Conservation (phyloP, 2,888 invertebrate species). For the Stenoptilia bipunctidactyla region DNA sequence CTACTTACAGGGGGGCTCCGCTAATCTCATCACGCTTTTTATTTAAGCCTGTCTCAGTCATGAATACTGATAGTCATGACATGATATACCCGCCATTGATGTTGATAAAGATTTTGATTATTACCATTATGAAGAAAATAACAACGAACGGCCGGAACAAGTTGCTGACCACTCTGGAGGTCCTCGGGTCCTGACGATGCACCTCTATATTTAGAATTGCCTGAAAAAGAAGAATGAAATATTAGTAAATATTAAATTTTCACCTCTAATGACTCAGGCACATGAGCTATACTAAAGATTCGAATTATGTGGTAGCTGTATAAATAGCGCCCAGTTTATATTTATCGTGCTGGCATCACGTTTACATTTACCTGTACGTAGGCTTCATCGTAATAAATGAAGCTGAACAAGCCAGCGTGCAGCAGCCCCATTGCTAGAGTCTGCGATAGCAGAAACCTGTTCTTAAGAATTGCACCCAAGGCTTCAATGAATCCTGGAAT, state of each 20-base stretch:
- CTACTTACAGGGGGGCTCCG: no score
- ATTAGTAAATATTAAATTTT: conserved; percentile 1
- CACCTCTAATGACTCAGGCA: no score
- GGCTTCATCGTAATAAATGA: conserved; percentile 36
- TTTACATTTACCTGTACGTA: conserved; percentile 40
- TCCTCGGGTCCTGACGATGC: conserved; percentile 38
- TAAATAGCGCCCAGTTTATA: no score
- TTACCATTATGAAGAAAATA: conserved; percentile 53
- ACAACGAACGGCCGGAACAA: conserved; percentile 50
- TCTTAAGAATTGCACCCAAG: conserved; percentile 25
- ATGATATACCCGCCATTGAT: no score
- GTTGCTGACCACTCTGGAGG: conserved; percentile 36
- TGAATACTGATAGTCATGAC: no score
- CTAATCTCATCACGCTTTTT: no score
- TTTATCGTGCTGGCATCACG: no score
- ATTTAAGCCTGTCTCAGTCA: no score
- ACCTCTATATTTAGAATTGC: conserved; percentile 44
- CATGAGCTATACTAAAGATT: no score
- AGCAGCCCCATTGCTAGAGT: conserved; percentile 34
- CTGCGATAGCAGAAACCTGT: conserved; percentile 36
- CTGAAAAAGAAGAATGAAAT: conserved; percentile 21
- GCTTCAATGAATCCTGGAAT: background rate
- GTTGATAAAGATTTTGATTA: no score
- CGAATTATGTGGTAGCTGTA: no score
- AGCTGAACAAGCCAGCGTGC: conserved; percentile 38